Percentiles rank a stretch among this genome's conserved stretches.
Evolutionary conservation across 2,113 vertebrate species (phyloP).

Genomic region (Brachyhypopomus gauderio): DNA sequence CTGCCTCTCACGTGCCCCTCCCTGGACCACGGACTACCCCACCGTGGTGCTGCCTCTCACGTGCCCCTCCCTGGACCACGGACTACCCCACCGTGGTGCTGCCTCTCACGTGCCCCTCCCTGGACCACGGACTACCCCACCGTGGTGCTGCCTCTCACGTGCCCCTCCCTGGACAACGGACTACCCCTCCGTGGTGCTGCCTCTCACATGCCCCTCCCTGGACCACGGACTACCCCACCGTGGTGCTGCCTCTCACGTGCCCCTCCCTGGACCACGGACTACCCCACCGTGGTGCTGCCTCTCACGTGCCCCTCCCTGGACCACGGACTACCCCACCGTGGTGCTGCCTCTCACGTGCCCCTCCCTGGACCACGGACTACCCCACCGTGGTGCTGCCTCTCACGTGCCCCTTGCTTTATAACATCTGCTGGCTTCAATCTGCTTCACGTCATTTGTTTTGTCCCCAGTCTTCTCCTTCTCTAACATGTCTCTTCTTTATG

Average conservation of each 20-base stretch:
- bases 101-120: background rate
- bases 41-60: background rate
- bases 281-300: background rate
- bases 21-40: background rate
- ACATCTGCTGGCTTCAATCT: too few species aligned
- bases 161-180: slow-evolving; percentile 5
- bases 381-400: background rate
- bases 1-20: background rate
- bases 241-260: too few species aligned
- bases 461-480: background rate
- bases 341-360: background rate
- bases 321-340: background rate
- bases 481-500: background rate
- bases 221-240: background rate
- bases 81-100: background rate
- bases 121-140: background rate
- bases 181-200: background rate
- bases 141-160: too few species aligned
- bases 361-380: slow-evolving; percentile 1
- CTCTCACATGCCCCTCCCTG: background rate
- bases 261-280: slow-evolving; percentile 5
- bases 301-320: slow-evolving; percentile 1
- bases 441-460: background rate
- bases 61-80: slow-evolving; percentile 8
- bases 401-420: too few species aligned